Evolutionary conservation across 2,113 vertebrate genomes (phyloP).

Genomic region (Dasyurus viverrinus): DNA sequence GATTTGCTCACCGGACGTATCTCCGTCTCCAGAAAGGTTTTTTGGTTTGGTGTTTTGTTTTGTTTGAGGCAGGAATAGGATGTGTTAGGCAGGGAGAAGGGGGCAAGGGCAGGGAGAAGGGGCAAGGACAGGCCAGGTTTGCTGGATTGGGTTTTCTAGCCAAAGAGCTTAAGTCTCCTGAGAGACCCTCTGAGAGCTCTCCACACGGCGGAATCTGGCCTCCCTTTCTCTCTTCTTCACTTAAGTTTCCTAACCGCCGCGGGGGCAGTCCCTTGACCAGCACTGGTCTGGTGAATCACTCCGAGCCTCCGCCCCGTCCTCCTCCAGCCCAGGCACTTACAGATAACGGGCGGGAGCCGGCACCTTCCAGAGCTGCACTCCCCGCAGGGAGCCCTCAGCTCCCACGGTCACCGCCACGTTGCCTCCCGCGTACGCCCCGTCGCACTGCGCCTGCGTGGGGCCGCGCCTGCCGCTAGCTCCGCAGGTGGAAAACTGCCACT

Average conservation of each 20-base stretch:
- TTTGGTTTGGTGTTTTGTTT: background rate
- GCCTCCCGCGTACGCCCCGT: slow-evolving; percentile 88
- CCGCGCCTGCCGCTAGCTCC: slow-evolving; percentile 89
- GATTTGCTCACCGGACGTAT: background rate
- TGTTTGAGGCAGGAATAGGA: background rate
- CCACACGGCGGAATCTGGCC: background rate
- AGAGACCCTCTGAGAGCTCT: too few species aligned
- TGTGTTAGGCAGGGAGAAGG: background rate
- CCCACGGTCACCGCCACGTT: slow-evolving; percentile 87
- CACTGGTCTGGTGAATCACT: background rate
- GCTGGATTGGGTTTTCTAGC: background rate
- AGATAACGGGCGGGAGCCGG: slow-evolving; percentile 88
- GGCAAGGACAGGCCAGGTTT: background rate
- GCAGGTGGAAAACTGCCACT: slow-evolving; percentile 90
- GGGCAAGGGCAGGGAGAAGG: background rate
- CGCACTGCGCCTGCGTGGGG: slow-evolving; percentile 93
- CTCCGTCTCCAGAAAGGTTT: background rate
- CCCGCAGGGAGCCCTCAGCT: slow-evolving; percentile 85
- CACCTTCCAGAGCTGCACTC: slow-evolving; percentile 90
- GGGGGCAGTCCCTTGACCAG: background rate
- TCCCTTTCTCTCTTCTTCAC: background rate
- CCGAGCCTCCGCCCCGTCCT: background rate
- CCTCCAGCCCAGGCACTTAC: slow-evolving; percentile 76
- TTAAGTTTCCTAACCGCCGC: background rate
- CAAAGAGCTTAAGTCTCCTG: background rate